phyloP scores from a whole-genome alignment of 2,888 invertebrate genomes.

The Ormyrus labotus region DNA sequence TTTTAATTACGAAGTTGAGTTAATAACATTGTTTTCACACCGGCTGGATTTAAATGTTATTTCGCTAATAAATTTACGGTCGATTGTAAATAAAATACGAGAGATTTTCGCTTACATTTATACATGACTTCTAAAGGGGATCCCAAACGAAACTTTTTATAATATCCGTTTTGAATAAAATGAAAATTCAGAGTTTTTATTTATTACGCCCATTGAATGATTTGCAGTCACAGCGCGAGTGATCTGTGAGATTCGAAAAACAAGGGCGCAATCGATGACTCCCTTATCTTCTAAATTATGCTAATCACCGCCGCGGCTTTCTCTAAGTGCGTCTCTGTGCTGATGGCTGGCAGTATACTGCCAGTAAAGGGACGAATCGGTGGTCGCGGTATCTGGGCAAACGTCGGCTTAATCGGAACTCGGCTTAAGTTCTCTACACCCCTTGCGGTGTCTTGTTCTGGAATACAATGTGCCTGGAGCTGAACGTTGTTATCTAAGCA shows the following conservation, averaged over 20 bases:
- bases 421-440: neutral
- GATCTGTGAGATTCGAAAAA: neutral
- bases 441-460: no score
- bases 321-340: neutral
- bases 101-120: no score
- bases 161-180: neutral
- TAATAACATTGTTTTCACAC: neutral
- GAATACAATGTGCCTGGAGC: no score
- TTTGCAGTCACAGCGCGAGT: neutral
- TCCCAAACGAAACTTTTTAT: neutral
- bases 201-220: neutral
- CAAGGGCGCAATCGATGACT: neutral
- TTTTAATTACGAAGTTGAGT: slow-evolving; percentile 10
- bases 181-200: neutral
- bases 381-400: neutral
- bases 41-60: neutral
- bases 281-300: neutral
- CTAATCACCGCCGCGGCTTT: neutral
- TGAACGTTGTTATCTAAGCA: no score
- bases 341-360: neutral
- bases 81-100: no score
- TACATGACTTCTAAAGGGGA: neutral
- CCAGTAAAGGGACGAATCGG: neutral
- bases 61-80: neutral
- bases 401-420: slow-evolving; percentile 23